phyloP scores from a whole-genome alignment of 2,113 vertebrate genomes.

The Sander lucioperca region DNA sequence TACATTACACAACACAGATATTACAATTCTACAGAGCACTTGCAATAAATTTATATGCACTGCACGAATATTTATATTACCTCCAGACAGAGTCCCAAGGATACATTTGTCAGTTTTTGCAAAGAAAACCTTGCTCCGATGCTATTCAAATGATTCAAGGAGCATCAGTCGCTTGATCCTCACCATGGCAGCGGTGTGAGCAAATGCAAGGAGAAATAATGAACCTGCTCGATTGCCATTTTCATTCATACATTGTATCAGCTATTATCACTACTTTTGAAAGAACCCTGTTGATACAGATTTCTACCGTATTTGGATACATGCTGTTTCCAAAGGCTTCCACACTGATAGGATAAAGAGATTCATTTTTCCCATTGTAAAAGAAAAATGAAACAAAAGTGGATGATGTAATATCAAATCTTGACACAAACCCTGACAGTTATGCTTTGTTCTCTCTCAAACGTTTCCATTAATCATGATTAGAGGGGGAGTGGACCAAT shows the following conservation, averaged over 20 bases:
- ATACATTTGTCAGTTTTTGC: conserved; percentile 18
- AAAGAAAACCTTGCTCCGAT: conserved; percentile 30
- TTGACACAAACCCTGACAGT: conserved; percentile 27
- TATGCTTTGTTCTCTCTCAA: conserved; percentile 21
- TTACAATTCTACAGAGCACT: conserved; percentile 10
- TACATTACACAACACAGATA: conserved; percentile 18
- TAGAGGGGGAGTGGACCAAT: conserved; percentile 51
- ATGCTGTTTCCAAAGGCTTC: conserved; percentile 9
- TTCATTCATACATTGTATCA: conserved; percentile 18
- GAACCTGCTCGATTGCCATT: conserved; percentile 10
- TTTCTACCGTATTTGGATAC: not conserved
- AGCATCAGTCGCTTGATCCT: conserved; percentile 16
- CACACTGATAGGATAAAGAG: not conserved
- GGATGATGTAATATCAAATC: conserved; percentile 37
- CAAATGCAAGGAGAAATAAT: conserved; percentile 19
- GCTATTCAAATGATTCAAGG: conserved; percentile 28
- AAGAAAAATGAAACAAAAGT: conserved; percentile 29
- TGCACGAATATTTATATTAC: conserved; percentile 21
- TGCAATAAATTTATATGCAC: conserved; percentile 29
- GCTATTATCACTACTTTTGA: conserved; percentile 1
- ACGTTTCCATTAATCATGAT: conserved; percentile 67
- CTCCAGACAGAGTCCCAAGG: conserved; percentile 37
- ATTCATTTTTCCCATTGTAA: not conserved
- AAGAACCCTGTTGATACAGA: not conserved
- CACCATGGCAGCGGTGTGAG: conserved; percentile 10